phyloP scores from a whole-genome alignment of 2,888 invertebrate genomes.

The Yponomeuta plumbellus region DNA sequence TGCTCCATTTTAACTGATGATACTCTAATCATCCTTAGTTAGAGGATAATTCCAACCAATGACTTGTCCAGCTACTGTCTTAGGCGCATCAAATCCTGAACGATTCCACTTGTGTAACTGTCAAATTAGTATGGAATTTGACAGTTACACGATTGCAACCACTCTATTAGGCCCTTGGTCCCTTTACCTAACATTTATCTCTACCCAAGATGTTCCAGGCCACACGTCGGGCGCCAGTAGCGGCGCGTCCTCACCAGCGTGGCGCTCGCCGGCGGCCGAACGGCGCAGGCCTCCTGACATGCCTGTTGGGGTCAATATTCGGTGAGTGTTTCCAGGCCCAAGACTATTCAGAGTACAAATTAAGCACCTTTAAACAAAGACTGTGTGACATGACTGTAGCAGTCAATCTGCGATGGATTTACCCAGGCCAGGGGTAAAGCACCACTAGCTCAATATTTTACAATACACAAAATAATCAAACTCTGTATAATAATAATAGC shows the following conservation, averaged over 20 bases:
- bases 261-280: conserved; percentile 80
- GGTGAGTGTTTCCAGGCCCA: conserved; percentile 33
- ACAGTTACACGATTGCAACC: too few relatives aligned
- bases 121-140: too few relatives aligned
- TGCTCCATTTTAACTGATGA: too few relatives aligned
- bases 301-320: conserved; percentile 69
- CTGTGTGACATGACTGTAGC: conserved; percentile 70
- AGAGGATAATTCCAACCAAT: too few relatives aligned
- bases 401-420: conserved; percentile 59
- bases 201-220: conserved; percentile 33
- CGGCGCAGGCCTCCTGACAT: conserved; percentile 73
- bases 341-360: conserved; percentile 48
- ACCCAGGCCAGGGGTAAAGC: background rate
- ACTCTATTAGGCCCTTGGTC: too few relatives aligned
- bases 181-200: background rate
- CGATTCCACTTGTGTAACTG: too few relatives aligned
- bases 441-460: too few relatives aligned
- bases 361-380: conserved; percentile 73
- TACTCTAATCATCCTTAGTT: too few relatives aligned
- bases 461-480: too few relatives aligned
- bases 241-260: conserved; percentile 80
- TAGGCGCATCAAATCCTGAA: too few relatives aligned
- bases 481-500: too few relatives aligned
- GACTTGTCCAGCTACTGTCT: too few relatives aligned
- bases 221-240: conserved; percentile 72